phyloP scores from a whole-genome alignment of 2,888 invertebrate species.

The Acleris cristana region DNA sequence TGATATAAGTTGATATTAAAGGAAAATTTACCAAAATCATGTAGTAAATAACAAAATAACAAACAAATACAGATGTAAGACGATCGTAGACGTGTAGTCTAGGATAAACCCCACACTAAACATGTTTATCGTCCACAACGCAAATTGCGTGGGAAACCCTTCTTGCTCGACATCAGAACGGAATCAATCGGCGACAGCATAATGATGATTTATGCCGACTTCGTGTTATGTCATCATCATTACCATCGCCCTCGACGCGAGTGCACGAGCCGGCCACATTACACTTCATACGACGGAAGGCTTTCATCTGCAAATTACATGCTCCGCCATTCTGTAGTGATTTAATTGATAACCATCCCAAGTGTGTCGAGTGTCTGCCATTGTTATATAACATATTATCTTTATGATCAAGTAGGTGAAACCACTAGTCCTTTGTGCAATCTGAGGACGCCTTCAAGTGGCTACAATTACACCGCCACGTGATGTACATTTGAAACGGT shows the following conservation, averaged over 20 bases:
- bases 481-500: conserved; percentile 24
- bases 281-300: conserved; percentile 23
- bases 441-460: conserved; percentile 14
- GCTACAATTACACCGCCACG: conserved; percentile 6
- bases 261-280: conserved; percentile 13
- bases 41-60: too few relatives aligned
- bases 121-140: conserved; percentile 14
- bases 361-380: conserved; percentile 29
- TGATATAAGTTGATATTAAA: too few relatives aligned
- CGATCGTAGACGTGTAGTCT: neutral
- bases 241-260: conserved; percentile 10
- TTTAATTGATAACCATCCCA: conserved; percentile 28
- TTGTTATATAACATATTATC: conserved; percentile 32
- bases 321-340: conserved; percentile 28
- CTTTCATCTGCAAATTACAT: conserved; percentile 33
- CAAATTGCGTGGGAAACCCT: conserved; percentile 34
- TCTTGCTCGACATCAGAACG: conserved; percentile 23
- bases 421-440: conserved; percentile 28
- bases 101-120: conserved; percentile 6
- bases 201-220: conserved; percentile 33
- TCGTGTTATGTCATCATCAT: conserved; percentile 27
- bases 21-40: too few relatives aligned
- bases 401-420: conserved; percentile 31
- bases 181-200: conserved; percentile 36
- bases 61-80: too few relatives aligned